These are phyloP conservation scores for Neogale vison DNA, from an alignment of 2,113 vertebrate genomes.

Conservation along the genomic window DNA sequence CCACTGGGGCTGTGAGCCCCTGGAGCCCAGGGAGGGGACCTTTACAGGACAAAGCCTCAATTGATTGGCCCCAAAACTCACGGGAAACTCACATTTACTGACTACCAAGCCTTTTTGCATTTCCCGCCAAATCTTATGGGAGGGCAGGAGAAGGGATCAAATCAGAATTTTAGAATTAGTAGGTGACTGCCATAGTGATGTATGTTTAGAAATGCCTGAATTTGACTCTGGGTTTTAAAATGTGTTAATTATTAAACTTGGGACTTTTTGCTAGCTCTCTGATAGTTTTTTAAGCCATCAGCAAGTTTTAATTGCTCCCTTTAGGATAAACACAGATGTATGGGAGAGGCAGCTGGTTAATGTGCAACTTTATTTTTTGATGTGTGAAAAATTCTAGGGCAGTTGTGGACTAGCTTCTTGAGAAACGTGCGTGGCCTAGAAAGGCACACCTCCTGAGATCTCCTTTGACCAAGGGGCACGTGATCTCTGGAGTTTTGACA, in stretches of 20 bases:
- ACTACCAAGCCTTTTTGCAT: neutral
- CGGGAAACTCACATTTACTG: neutral
- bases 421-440: neutral
- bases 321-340: conserved; percentile 46
- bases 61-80: neutral
- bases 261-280: conserved; percentile 15
- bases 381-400: neutral
- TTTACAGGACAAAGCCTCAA: neutral
- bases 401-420: neutral
- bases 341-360: conserved; percentile 35
- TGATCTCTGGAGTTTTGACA: neutral
- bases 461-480: neutral
- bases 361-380: conserved; percentile 50
- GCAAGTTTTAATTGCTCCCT: conserved; percentile 62
- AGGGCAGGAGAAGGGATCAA: neutral
- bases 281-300: conserved; percentile 63
- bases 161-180: neutral
- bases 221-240: conserved; percentile 26
- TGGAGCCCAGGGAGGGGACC: neutral
- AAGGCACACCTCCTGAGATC: neutral
- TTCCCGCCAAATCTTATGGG: neutral
- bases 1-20: neutral
- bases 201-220: neutral
- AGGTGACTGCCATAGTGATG: neutral
- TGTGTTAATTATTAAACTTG: conserved; percentile 67